Evolutionary conservation across 92 coral and sea anemone genomes (phyloP).

Genomic region (Parazoanthus swiftii): DNA sequence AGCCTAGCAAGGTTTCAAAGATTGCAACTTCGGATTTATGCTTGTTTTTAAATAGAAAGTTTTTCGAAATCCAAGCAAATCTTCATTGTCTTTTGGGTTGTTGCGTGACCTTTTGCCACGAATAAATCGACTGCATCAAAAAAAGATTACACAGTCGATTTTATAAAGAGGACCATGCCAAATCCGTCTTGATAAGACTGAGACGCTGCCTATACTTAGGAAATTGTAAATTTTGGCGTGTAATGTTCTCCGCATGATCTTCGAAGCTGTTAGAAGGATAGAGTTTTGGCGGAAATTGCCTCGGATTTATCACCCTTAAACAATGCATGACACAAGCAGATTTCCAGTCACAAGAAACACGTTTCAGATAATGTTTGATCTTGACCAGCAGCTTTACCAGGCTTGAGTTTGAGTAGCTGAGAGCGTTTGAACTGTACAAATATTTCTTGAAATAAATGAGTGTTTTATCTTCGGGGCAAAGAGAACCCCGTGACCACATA

Average conservation of each 20-base stretch:
- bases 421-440: no score
- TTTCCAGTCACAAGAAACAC: constrained; percentile 30
- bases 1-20: no score
- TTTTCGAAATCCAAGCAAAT: no score
- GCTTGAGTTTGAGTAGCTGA: constrained; percentile 12
- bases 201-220: constrained; percentile 28
- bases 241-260: constrained; percentile 46
- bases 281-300: constrained; percentile 51
- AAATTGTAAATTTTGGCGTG: constrained; percentile 48
- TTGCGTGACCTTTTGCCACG: no score
- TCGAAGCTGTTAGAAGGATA: constrained; percentile 47
- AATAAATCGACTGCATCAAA: background rate
- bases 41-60: no score
- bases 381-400: constrained; percentile 47
- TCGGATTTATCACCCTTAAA: constrained; percentile 48
- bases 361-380: background rate
- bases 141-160: constrained; percentile 30
- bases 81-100: no score
- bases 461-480: background rate
- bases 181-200: constrained; percentile 38
- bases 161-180: constrained; percentile 46
- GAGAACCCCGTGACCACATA: background rate
- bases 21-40: no score
- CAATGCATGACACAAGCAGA: constrained; percentile 43
- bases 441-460: constrained; percentile 20